A percentile compares a stretch with the other conserved stretches of the same genome.
These are phyloP conservation scores for Cygnus atratus DNA, from an alignment of 2,113 vertebrate species.

Conservation along the genomic window DNA sequence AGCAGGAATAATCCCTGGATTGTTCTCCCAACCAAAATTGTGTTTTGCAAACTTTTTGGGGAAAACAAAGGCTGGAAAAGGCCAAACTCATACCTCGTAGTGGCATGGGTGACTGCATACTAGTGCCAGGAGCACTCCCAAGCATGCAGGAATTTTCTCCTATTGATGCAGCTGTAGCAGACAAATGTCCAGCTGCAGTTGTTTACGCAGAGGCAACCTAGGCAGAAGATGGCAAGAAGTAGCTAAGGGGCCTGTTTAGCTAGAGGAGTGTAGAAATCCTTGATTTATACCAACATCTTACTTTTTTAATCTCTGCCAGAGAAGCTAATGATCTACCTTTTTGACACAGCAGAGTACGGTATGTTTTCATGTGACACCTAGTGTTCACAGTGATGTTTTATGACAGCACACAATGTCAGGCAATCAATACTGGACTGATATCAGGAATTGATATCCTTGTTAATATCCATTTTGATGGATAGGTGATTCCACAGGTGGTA, in stretches of 20 bases:
- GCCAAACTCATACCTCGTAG: neutral
- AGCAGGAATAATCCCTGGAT: neutral
- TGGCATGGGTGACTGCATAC: accelerated
- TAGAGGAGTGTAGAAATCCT: neutral
- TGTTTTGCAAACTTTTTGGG: neutral
- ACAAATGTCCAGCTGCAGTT: neutral
- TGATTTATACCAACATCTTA: neutral
- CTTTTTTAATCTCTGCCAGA: neutral
- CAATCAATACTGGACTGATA: neutral
- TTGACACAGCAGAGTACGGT: neutral
- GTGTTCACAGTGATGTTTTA: neutral
- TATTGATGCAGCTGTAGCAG: neutral
- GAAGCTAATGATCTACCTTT: neutral
- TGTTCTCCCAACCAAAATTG: neutral
- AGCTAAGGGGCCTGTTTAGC: neutral
- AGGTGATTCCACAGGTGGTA: neutral
- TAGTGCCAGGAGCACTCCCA: neutral
- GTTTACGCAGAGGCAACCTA: neutral
- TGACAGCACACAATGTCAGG: neutral
- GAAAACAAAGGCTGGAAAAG: neutral
- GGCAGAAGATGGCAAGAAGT: neutral
- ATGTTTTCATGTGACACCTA: neutral
- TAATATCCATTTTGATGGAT: neutral
- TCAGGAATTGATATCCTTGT: neutral
- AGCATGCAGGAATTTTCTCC: neutral